These are phyloP conservation scores for Steinernema hermaphroditum DNA, from an alignment of 2,888 invertebrate genomes.

Conservation along the genomic window DNA sequence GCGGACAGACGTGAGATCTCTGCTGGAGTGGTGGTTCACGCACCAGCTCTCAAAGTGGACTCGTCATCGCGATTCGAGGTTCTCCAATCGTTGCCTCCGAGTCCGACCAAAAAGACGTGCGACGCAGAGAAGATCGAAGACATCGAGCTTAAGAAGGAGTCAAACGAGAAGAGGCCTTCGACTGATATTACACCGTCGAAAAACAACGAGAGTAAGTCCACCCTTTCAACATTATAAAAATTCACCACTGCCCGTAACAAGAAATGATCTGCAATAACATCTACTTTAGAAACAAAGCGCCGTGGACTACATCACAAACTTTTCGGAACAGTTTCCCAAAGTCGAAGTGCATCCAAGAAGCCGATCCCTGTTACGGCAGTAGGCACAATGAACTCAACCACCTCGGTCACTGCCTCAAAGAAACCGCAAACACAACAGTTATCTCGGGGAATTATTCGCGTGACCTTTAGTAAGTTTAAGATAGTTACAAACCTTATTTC, in stretches of 20 bases:
- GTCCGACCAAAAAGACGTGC: background rate
- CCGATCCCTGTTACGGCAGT: conserved; percentile 25
- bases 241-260: background rate
- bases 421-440: background rate
- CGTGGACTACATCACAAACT: conserved; percentile 24
- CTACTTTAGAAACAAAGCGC: background rate
- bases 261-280: background rate
- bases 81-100: conserved; percentile 1
- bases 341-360: conserved; percentile 13
- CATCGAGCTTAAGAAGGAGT: background rate
- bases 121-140: background rate
- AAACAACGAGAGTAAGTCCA: background rate
- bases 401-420: background rate
- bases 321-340: conserved; percentile 14
- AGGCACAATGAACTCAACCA: background rate
- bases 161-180: background rate
- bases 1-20: conserved; percentile 11
- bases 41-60: conserved; percentile 1
- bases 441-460: background rate
- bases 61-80: conserved; percentile 18
- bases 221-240: too few species aligned
- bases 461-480: conserved; percentile 8
- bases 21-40: background rate
- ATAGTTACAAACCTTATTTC: too few species aligned
- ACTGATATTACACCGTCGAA: background rate